phyloP scores from a whole-genome alignment of 1,140 invertebrate genomes.

The Brevipalpus yothersi region DNA sequence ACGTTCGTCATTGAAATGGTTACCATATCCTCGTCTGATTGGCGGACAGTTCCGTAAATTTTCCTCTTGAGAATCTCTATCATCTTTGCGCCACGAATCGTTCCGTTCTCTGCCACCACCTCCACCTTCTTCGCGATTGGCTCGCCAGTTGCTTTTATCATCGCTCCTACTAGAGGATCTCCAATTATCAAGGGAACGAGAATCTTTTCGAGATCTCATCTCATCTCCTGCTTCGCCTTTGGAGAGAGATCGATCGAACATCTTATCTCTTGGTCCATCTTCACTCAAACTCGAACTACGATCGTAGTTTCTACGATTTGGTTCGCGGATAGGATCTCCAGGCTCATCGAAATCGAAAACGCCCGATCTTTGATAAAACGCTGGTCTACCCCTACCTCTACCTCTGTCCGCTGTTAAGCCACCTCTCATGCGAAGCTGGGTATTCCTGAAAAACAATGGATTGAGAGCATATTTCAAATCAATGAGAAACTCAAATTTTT shows the following conservation, averaged over 20 bases:
- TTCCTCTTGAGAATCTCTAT: background rate
- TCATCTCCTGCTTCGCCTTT: background rate
- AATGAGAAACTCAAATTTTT: too few species aligned
- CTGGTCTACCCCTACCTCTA: slow-evolving; percentile 23
- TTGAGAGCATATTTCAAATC: too few species aligned
- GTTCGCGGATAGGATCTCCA: background rate
- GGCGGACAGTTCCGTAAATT: background rate
- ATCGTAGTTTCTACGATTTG: background rate
- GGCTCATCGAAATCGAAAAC: slow-evolving; percentile 18
- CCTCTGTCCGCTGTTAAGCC: slow-evolving; percentile 33
- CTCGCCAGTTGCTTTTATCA: slow-evolving; percentile 1
- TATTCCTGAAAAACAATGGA: too few species aligned
- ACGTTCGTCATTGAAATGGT: background rate
- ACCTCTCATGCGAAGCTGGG: background rate
- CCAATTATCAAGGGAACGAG: background rate
- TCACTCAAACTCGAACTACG: background rate
- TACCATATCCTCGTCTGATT: background rate
- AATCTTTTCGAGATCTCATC: background rate
- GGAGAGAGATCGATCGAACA: slow-evolving; percentile 11
- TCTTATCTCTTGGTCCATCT: slow-evolving; percentile 8
- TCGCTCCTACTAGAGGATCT: background rate
- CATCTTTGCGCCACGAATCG: slow-evolving; percentile 2
- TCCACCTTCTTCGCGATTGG: background rate
- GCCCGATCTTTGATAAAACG: slow-evolving; percentile 20
- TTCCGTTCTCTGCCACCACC: background rate